A percentile compares a stretch with the other conserved stretches of the same genome.
These are phyloP conservation scores for Bovichtus diacanthus DNA, from an alignment of 2,797 vertebrate species.

Conservation along the genomic window DNA sequence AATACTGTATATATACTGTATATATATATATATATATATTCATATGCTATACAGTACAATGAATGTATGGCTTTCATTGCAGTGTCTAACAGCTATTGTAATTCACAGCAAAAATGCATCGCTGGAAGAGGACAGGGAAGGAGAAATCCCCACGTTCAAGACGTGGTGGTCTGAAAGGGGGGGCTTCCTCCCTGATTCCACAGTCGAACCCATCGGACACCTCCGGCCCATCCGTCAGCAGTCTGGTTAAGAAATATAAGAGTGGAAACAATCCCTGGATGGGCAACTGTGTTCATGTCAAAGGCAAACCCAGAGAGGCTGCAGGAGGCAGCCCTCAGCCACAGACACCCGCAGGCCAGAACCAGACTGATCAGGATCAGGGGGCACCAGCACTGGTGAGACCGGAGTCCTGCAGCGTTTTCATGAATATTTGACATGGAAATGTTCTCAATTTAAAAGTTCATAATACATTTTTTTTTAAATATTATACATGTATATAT, in stretches of 20 bases:
- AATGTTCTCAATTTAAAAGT: too few species aligned
- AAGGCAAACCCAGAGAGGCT: neutral
- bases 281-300: accelerated
- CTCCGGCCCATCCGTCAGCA: neutral
- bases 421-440: too few species aligned
- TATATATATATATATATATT: too few species aligned
- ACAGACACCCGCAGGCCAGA: neutral
- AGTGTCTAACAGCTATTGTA: neutral
- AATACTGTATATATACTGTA: too few species aligned
- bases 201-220: neutral
- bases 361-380: neutral
- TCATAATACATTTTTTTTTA: too few species aligned
- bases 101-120: neutral
- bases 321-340: neutral
- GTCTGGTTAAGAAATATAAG: neutral
- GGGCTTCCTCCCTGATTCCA: neutral
- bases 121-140: too few species aligned
- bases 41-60: too few species aligned
- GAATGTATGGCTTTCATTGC: too few species aligned
- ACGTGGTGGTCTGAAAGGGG: neutral
- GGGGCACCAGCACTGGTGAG: neutral
- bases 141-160: neutral
- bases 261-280: neutral
- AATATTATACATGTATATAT: too few species aligned
- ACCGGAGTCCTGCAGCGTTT: too few species aligned